Base-by-base conservation (phyloP, 2,797 vertebrate species). In the Sphaeramia orbicularis region DNA sequence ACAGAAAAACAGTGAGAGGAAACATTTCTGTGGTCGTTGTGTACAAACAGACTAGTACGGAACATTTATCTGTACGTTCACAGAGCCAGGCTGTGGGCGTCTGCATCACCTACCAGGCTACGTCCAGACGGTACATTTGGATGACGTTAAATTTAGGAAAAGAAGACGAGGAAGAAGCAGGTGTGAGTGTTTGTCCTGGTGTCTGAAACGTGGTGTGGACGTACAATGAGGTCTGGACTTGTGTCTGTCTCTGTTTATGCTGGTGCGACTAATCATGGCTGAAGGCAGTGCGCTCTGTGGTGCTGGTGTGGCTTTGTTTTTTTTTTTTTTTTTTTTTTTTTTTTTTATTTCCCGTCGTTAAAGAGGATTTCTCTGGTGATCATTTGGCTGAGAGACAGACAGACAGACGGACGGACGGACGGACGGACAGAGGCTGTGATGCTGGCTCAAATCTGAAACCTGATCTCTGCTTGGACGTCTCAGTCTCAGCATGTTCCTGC, bases 281-380 rank as follows among this genome's bases (percentile, higher is more conserved):
- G 83, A 91, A 90, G 89, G 90, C 90, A 91, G 87, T 87, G 88
- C 83, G 86, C 84, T 91, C 83, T 86, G 80, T 77, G 85, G 65
- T 90, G 91, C 87, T 90, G 90, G 89, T 90, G 88, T 71, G 80
- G 27, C 3, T 27, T 3, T 3, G 7, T 62, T 51, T 45, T 16
- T 61, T 32, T 36, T 68, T 59, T 65, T 35, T 47, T n/a, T n/a
- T n/a, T n/a, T n/a, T n/a, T n/a, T n/a, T n/a, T n/a, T n/a, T n/a
- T n/a, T n/a, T n/a, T n/a, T n/a, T n/a, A n/a, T n/a, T n/a, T n/a
- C n/a, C n/a, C 24, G 24, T 27, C 24, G 6, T 27, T 3, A 42
- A 63, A 68, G 69, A 81, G 70, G 64, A 57, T 37, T 54, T 75
- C 70, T 74, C 71, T 49, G 15, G 44, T 79, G 76, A 85, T 74